A percentile compares a stretch with the other conserved stretches of the same genome.
Conservation (phyloP, 2,888 invertebrate species). For the Allolobophora icterica region DNA sequence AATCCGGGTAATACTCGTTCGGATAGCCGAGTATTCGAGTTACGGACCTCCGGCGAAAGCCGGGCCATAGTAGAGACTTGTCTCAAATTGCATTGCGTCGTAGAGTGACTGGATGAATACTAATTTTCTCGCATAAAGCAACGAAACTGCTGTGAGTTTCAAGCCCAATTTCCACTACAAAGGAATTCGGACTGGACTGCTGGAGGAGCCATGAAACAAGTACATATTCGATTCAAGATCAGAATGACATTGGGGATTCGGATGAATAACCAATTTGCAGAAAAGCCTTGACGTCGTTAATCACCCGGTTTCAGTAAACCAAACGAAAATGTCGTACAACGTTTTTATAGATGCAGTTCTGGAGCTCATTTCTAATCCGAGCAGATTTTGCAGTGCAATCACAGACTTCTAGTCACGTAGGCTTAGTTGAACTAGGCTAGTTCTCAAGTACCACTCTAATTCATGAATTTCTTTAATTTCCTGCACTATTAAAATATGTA, state of each 20-base stretch:
- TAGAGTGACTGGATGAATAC: neutral
- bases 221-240: slow-evolving; percentile 11
- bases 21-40: slow-evolving; percentile 1
- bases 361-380: no score
- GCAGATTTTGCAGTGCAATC: no score
- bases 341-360: no score
- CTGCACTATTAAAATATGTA: no score
- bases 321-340: no score
- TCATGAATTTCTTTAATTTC: no score
- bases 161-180: neutral
- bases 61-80: neutral
- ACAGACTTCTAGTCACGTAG: no score
- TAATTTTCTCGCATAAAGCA: neutral
- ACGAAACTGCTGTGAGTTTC: neutral
- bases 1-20: slow-evolving; percentile 18
- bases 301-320: no score
- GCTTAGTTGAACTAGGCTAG: no score
- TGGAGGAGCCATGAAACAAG: neutral
- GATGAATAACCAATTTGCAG: neutral
- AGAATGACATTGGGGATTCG: neutral
- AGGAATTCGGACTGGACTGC: neutral
- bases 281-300: neutral
- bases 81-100: slow-evolving; percentile 28
- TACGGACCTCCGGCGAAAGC: neutral
- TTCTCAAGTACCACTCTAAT: no score